Base-by-base conservation (phyloP, 2,888 invertebrate species). In the Phengaris alcon region DNA sequence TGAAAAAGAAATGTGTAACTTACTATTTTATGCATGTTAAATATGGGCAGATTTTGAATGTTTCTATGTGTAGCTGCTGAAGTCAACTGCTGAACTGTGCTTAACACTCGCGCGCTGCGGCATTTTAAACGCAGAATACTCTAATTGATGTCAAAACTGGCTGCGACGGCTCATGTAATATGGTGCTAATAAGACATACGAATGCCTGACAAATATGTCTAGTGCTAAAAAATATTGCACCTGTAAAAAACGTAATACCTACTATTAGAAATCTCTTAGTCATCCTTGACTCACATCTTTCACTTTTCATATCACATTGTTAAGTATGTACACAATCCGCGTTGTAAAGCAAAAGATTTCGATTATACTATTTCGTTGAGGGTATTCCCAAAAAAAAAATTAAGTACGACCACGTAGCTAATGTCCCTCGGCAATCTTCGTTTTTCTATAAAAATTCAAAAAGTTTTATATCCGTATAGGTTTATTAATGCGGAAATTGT, bases 141-240 rank as follows among this genome's bases (percentile, higher is more conserved):
- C 83, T 84, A 83, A 85, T 85, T 82, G 86, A 83, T 90, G 88
- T 83, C 89, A 88, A 89, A 87, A 90, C 86, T 84, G 79, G 83
- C 80, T 84, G 79, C 82, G 82, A 70, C 74, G 73, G 70, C 78
- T 77, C 79, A 80, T 84, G 85, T 87, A 88, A 88, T 82, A 80
- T 77, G 81, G 90, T 91, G 92, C 89, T 93, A 93, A 93, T 91
- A 79, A 84, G 82, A 85, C 82, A 85, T 83, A 81, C 82, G 80
- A 76, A 77, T 81, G 85, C 82, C 85, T 84, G 79, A 86, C 83
- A 81, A 84, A 85, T 80, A 80, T 82, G 78, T 82, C 82, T 78
- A 82, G 81, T 84, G 82, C 82, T 84, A 82, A 82, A 22, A 80
- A 78, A 69, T 76, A 77, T 75, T 79, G 74, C 77, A 74, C 76